Evolutionary conservation across 1,140 invertebrate species (phyloP).

Genomic region (Galleria mellonella): DNA sequence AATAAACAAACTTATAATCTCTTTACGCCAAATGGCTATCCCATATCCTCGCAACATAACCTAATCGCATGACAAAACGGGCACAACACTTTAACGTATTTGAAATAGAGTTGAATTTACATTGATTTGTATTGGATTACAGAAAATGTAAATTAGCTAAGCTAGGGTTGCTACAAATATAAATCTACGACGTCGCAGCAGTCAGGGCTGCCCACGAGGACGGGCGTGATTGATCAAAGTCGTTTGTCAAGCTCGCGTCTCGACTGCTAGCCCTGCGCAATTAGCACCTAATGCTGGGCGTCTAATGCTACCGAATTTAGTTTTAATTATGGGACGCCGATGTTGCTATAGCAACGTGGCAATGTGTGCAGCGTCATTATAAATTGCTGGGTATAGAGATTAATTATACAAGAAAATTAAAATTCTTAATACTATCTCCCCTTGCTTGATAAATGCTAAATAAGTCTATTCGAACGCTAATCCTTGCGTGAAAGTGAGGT

Average conservation of each 20-base stretch:
- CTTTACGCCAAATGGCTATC: background rate
- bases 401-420: no score
- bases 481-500: no score
- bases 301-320: constrained; percentile 54
- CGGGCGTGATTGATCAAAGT: constrained; percentile 63
- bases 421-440: no score
- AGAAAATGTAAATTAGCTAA: background rate
- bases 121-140: constrained; percentile 5
- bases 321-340: constrained; percentile 40
- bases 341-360: background rate
- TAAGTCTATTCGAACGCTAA: no score
- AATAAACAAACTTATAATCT: constrained; percentile 2
- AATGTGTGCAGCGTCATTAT: no score
- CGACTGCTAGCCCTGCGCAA: constrained; percentile 47
- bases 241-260: constrained; percentile 61
- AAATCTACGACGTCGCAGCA: constrained; percentile 43
- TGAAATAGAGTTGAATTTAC: constrained; percentile 18
- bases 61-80: background rate
- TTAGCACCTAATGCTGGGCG: constrained; percentile 56
- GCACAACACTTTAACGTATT: no score
- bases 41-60: background rate
- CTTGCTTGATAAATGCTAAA: no score
- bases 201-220: constrained; percentile 36
- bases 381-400: no score
- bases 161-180: constrained; percentile 22